Percentiles rank a stretch among this genome's conserved stretches.
Evolutionary conservation across 2,113 vertebrate genomes (phyloP).

Genomic region (Lates calcarifer): DNA sequence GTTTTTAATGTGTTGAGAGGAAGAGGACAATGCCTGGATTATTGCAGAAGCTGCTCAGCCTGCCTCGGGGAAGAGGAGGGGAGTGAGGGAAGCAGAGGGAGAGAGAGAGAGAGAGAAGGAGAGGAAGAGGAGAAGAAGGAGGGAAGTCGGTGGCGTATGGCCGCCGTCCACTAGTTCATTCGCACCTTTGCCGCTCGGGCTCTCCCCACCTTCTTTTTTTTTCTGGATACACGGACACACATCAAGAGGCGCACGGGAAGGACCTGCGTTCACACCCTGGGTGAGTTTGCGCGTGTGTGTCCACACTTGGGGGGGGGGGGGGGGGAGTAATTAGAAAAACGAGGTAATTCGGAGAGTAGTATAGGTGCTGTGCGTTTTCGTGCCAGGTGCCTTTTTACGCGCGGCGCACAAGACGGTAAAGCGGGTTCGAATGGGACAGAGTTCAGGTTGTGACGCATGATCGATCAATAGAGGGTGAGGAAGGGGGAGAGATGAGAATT

Average conservation of each 20-base stretch:
- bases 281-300: conserved; percentile 67
- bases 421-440: conserved; percentile 4
- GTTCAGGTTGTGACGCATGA: conserved; percentile 56
- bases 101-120: conserved; percentile 10
- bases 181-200: conserved; percentile 50
- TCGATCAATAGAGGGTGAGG: conserved; percentile 17
- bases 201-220: conserved; percentile 40
- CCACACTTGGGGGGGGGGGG: too few relatives aligned
- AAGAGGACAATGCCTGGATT: conserved; percentile 81
- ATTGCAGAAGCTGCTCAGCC: conserved; percentile 59
- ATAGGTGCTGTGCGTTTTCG: conserved; percentile 26
- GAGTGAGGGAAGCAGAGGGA: conserved; percentile 61
- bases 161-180: conserved; percentile 69
- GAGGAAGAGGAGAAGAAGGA: conserved; percentile 38
- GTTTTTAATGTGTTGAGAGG: conserved; percentile 28
- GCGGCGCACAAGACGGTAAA: background rate
- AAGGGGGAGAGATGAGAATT: background rate
- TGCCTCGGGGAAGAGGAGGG: conserved; percentile 42
- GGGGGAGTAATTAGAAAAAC: background rate
- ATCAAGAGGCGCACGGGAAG: conserved; percentile 64
- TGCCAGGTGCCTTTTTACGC: conserved; percentile 59
- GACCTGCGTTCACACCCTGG: conserved; percentile 80
- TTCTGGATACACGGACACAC: conserved; percentile 71
- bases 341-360: too few relatives aligned
- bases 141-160: conserved; percentile 61